Evolutionary conservation across 2,888 invertebrate species (phyloP).

Genomic region (Tetanocera ferruginea): DNA sequence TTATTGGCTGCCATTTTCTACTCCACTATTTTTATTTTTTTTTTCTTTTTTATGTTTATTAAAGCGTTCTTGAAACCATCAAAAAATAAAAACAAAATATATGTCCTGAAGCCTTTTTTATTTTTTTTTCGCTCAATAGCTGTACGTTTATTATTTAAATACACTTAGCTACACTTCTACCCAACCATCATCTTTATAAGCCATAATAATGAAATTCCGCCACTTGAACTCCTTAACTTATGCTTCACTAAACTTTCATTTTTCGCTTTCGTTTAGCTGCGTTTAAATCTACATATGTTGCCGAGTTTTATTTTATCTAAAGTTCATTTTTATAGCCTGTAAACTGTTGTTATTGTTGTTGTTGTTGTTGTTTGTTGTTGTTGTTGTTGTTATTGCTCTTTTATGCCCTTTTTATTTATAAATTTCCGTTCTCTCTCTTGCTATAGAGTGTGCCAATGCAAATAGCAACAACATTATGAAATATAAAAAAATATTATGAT

Average conservation of each 20-base stretch:
- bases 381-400: background rate
- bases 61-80: background rate
- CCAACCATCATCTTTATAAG: background rate
- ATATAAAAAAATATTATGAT: background rate
- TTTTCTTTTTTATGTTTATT: background rate
- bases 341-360: background rate
- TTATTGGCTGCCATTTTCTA: background rate
- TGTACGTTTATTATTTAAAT: background rate
- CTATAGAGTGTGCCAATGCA: background rate
- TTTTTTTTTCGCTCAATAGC: background rate
- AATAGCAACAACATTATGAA: background rate
- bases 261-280: conserved; percentile 19
- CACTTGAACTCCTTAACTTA: conserved; percentile 21
- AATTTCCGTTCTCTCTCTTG: background rate
- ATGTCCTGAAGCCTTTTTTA: background rate
- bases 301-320: background rate
- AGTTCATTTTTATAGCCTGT: background rate
- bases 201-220: background rate
- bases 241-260: conserved; percentile 28
- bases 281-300: conserved; percentile 31
- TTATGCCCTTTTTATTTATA: background rate
- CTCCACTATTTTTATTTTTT: background rate
- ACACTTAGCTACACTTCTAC: background rate
- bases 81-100: background rate
- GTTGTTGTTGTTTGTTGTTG: background rate